These are phyloP conservation scores for Penaeus indicus DNA, from an alignment of 1,140 invertebrate species.

Conservation along the genomic window DNA sequence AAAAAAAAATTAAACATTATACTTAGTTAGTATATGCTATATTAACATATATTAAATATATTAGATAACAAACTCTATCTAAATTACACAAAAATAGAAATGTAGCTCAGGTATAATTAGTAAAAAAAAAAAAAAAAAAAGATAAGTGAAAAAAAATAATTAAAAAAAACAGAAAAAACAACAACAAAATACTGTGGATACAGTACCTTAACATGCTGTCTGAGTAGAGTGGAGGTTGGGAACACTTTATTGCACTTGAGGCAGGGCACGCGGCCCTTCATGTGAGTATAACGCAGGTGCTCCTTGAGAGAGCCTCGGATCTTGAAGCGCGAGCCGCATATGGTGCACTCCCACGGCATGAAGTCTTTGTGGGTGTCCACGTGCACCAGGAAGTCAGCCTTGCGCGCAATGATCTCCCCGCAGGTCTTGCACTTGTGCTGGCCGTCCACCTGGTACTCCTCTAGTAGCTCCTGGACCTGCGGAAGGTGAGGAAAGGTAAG, in stretches of 20 bases:
- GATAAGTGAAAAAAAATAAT: neutral
- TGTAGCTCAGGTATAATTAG: too few species aligned
- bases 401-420: conserved; percentile 58
- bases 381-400: conserved; percentile 65
- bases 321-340: conserved; percentile 66
- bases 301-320: conserved; percentile 66
- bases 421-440: conserved; percentile 65
- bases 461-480: conserved; percentile 65
- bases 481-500: neutral
- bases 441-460: conserved; percentile 66
- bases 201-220: conserved; percentile 66
- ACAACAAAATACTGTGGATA: neutral
- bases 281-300: conserved; percentile 66
- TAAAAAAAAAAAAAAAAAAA: neutral
- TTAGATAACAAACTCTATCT: too few species aligned
- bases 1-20: too few species aligned
- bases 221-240: conserved; percentile 65
- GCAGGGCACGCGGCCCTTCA: conserved; percentile 66
- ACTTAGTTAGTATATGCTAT: too few species aligned
- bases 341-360: conserved; percentile 67
- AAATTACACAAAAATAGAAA: too few species aligned
- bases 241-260: conserved; percentile 67
- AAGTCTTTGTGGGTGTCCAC: conserved; percentile 66
- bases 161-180: neutral
- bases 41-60: too few species aligned